Evolutionary conservation across 2,888 invertebrate genomes (phyloP).

Genomic region (Yponomeuta cagnagella): DNA sequence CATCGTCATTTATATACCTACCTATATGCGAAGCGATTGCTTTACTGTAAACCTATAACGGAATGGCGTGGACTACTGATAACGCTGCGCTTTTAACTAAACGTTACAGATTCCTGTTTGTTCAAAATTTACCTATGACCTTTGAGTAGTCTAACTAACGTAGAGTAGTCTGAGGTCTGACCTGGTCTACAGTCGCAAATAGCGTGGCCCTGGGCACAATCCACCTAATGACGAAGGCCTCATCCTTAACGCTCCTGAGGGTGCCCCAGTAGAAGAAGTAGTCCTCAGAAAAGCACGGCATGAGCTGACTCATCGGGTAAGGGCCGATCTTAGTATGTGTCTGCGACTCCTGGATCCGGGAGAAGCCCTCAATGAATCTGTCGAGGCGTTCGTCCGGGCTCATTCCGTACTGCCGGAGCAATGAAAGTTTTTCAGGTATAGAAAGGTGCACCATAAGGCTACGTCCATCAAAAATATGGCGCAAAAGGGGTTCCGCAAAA

Average conservation of each 20-base stretch:
- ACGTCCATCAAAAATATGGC: no score
- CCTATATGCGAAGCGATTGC: no score
- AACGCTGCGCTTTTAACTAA: no score
- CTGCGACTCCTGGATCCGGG: conserved; percentile 65
- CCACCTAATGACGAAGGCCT: conserved; percentile 73
- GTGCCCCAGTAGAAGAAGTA: conserved; percentile 81
- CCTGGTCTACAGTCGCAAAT: conserved; percentile 76
- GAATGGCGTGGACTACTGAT: no score
- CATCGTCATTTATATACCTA: no score
- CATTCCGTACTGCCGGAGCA: conserved; percentile 61
- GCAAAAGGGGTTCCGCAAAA: no score
- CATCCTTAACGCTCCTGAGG: conserved; percentile 55
- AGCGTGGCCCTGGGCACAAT: conserved; percentile 75
- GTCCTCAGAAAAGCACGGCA: conserved; percentile 76
- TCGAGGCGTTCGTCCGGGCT: conserved; percentile 54
- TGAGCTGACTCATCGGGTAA: conserved; percentile 61
- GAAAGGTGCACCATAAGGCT: no score
- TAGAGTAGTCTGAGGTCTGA: conserved; percentile 28
- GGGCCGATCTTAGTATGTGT: conserved; percentile 67
- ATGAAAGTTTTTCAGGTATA: neutral
- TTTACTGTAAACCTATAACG: no score
- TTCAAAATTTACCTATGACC: no score
- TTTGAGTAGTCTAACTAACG: no score
- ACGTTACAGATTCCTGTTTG: no score
- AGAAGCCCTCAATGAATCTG: conserved; percentile 62